Evolutionary conservation across 2,797 vertebrate genomes (phyloP).

Genomic region (Microchirus variegatus): DNA sequence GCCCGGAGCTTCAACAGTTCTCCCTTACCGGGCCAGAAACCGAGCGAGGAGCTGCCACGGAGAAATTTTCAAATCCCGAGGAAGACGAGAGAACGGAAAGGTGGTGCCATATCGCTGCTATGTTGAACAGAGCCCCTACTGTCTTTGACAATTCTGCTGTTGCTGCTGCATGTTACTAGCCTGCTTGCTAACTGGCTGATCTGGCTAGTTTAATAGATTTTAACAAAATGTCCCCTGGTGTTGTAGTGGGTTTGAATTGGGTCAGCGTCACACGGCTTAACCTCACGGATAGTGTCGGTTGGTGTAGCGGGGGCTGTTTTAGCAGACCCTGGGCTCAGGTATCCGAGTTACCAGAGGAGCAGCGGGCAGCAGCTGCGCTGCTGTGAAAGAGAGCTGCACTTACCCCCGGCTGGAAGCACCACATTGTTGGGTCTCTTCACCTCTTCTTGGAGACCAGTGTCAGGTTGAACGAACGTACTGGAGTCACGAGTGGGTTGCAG

Average conservation of each 20-base stretch:
- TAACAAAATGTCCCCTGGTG: too few species aligned
- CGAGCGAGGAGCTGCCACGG: conserved; percentile 77
- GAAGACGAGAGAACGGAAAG: conserved; percentile 84
- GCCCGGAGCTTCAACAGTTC: conserved; percentile 71
- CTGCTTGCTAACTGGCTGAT: conserved; percentile 42
- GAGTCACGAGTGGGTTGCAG: conserved; percentile 21
- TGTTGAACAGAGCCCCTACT: conserved; percentile 63
- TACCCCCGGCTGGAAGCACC: background rate
- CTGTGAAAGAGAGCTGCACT: conserved; percentile 13
- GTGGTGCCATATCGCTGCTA: conserved; percentile 75
- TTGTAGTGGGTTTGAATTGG: background rate
- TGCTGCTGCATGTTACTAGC: conserved; percentile 67
- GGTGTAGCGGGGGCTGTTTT: conserved; percentile 13
- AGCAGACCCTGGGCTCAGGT: conserved; percentile 32
- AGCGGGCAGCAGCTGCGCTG: conserved; percentile 16
- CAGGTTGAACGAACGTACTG: background rate
- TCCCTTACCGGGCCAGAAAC: conserved; percentile 67
- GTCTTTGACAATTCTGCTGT: conserved; percentile 62
- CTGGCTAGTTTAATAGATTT: conserved; percentile 11
- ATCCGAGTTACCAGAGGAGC: conserved; percentile 21
- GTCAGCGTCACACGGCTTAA: background rate
- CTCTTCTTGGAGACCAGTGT: background rate
- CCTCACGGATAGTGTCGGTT: background rate
- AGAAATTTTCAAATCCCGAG: conserved; percentile 83
- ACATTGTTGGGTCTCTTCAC: conserved; percentile 29